Evolutionary conservation across 2,113 vertebrate genomes (phyloP), one percentile per base, ranked within the genome.

Genomic region (Cygnus atratus): DNA sequence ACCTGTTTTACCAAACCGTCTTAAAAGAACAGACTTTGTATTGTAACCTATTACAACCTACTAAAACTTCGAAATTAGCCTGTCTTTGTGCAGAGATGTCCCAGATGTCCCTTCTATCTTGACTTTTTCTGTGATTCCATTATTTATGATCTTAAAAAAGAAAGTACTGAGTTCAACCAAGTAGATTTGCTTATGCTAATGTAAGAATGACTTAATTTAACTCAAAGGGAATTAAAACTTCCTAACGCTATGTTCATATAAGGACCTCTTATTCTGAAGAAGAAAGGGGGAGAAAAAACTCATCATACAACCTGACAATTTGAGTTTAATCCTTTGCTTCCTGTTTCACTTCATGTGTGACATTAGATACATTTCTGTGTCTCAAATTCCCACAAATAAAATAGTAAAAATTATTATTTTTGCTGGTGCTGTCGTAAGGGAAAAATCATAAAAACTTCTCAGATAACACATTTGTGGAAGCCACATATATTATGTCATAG

Each of bases 301-400:
- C 20, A 54, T 4, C 0, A 0, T 70, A 12, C 3, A 57, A 43
- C 5, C 14, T 50, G 89, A 19, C 8, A 91, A 9, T 8, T 52
- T 2, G 0, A 55, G 7, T 35, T 79, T 59, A 68, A 76, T 72
- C 88, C 2, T 70, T 87, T 88, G 5, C 13, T 90, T 87, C 19
- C 5, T 4, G 88, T 94, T 86, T 74, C 5, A 15, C 2, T 85
- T 91, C 9, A 37, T 88, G 3, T 71, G 13, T 63, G 63, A 59
- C 10, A 9, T 73, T 77, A 71, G 78, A 62, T 35, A 85, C 2
- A 12, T 61, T 65, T 66, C 19, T 50, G 13, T 73, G 10, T 52
- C 85, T 70, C 25, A 37, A 19, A 74, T n/a, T 90, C 52, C 12
- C 5, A 2, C 2, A 84, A 86, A 33, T 48, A 61, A 89, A 87